These are phyloP conservation scores for Penaeus chinensis DNA, from an alignment of 1,140 invertebrate species.

Conservation along the genomic window DNA sequence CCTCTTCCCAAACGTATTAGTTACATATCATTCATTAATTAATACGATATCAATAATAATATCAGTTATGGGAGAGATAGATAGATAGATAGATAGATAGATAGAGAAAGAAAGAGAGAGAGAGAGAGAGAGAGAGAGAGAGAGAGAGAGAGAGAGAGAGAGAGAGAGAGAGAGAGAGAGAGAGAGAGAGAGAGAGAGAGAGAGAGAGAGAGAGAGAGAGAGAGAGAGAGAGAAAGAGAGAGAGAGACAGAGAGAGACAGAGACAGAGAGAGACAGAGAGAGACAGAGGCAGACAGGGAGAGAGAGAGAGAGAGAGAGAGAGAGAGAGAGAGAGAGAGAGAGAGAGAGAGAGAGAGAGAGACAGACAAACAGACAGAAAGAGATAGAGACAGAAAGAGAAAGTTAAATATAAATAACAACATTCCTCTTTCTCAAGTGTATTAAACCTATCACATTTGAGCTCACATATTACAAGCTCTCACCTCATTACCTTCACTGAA, in stretches of 20 bases:
- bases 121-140: conserved; percentile 47
- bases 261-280: neutral
- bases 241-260: neutral
- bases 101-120: neutral
- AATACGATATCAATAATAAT: too few species aligned
- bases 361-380: neutral
- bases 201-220: conserved; percentile 13
- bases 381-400: neutral
- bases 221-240: neutral
- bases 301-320: conserved; percentile 12
- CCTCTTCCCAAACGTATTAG: too few species aligned
- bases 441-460: too few species aligned
- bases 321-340: conserved; percentile 1
- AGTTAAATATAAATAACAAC: conserved; percentile 28
- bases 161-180: too few species aligned
- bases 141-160: conserved; percentile 9
- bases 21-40: too few species aligned
- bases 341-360: too few species aligned
- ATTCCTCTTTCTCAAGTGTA: conserved; percentile 23
- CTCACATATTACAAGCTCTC: too few species aligned
- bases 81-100: neutral
- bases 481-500: too few species aligned
- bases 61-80: too few species aligned
- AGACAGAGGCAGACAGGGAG: conserved; percentile 42
- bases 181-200: neutral